A percentile compares a stretch with the other conserved stretches of the same genome.
Evolutionary conservation across 2,888 invertebrate species (phyloP).

Genomic region (Teleiodes luculella): DNA sequence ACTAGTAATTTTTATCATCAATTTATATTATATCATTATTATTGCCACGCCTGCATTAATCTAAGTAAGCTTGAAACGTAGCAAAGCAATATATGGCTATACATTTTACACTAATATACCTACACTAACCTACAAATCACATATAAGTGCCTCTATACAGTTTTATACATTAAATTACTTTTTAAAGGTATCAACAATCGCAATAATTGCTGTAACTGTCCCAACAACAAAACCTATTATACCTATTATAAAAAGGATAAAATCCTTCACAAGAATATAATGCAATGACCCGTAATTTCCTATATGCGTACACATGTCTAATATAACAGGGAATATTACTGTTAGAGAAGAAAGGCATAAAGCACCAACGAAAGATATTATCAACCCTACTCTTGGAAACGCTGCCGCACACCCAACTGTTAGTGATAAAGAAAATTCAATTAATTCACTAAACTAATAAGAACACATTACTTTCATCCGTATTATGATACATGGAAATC

Average conservation of each 20-base stretch:
- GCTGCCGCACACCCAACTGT: conserved; percentile 86
- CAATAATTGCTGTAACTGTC: conserved; percentile 48
- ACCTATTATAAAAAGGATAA: conserved; percentile 78
- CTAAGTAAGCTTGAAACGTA: too few relatives aligned
- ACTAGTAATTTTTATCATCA: too few relatives aligned
- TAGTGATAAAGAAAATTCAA: conserved; percentile 28
- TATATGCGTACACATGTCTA: conserved; percentile 64
- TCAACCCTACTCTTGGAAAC: conserved; percentile 89
- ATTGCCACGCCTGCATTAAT: too few relatives aligned
- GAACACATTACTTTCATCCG: too few relatives aligned
- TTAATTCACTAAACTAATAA: too few relatives aligned
- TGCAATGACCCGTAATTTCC: conserved; percentile 73
- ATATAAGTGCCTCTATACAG: background rate
- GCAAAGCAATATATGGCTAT: too few relatives aligned
- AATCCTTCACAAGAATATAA: conserved; percentile 64
- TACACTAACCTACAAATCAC: too few relatives aligned
- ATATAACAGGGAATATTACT: conserved; percentile 88
- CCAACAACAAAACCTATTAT: conserved; percentile 82
- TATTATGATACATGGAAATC: too few relatives aligned
- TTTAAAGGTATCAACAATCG: background rate
- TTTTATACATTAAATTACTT: background rate
- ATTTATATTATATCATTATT: too few relatives aligned
- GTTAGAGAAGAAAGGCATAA: conserved; percentile 92
- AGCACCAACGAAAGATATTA: conserved; percentile 90
- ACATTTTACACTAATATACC: too few relatives aligned